Base-by-base conservation (phyloP, 2,113 vertebrate genomes). In the Aphyosemion australe region DNA sequence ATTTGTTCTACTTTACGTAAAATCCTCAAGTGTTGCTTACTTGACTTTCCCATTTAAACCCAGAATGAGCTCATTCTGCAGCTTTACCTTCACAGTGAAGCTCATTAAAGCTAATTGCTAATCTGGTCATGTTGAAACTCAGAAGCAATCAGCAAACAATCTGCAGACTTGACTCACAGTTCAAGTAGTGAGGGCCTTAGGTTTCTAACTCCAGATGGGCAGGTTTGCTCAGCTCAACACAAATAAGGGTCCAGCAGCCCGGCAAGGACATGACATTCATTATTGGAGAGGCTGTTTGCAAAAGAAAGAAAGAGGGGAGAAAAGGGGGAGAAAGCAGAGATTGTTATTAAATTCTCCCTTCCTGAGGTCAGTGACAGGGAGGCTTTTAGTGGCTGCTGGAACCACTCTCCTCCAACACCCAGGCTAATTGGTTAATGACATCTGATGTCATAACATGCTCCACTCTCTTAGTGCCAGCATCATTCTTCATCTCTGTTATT, bases 321-420 rank as follows among this genome's bases (percentile, higher is more conserved):
- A 26, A 55, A 16, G 46, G 63, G 37, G 46, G 16, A 50, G 56
- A 76, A 78, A 84, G 75, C 37, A 65, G 74, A 74, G 82, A 78
- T 71, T 78, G 72, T 90, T 88, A 85, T 88, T 86, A 75, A 82
- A 87, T 89, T 88, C 82, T 68, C 65, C 74, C 84, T 84, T 85
- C 78, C 79, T 83, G 87, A 83, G 84, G 87, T 91, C 88, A 88
- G 84, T 84, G 85, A 82, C 79, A 83, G 62, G 4, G 64, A 81
- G 49, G 86, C 87, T 87, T 90, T 89, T 87, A 89, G 82, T 61
- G 80, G 78, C 84, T 81, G 74, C 81, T 87, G 86, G 78, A 69
- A 76, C 59, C 76, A 43, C 74, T 89, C 83, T 85, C 74, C 65
- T 81, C 70, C 72, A 85, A 87, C 82, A 78, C 80, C 84, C 79